These are phyloP conservation scores for Ommatoiulus sabulosus DNA, from an alignment of 2,888 invertebrate genomes.

Conservation along the genomic window DNA sequence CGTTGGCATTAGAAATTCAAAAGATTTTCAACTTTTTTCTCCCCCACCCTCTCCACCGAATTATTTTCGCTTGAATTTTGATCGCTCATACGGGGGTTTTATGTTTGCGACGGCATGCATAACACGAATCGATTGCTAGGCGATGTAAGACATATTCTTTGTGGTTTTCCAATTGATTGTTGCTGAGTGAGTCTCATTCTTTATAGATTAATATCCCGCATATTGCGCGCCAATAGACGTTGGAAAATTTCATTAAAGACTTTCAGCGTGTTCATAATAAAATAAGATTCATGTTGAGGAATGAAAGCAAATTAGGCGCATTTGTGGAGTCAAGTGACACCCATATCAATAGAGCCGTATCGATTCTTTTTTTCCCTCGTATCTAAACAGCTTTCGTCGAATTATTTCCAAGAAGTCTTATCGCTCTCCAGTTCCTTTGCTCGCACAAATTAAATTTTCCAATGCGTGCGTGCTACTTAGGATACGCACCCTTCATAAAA, in stretches of 20 bases:
- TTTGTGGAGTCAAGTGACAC: slow-evolving; percentile 45
- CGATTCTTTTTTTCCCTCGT: slow-evolving; percentile 21
- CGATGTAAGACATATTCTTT: slow-evolving; percentile 46
- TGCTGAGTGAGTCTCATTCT: slow-evolving; percentile 48
- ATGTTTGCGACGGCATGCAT: slow-evolving; percentile 41
- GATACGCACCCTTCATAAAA: neutral
- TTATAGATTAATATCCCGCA: slow-evolving; percentile 44
- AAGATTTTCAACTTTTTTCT: slow-evolving; percentile 5
- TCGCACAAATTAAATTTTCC: slow-evolving; percentile 26
- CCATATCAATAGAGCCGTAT: slow-evolving; percentile 42
- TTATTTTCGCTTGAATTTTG: slow-evolving; percentile 43
- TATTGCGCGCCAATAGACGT: slow-evolving; percentile 30
- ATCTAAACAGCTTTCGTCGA: slow-evolving; percentile 18
- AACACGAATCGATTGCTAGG: slow-evolving; percentile 36
- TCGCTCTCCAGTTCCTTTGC: neutral
- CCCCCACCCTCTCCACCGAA: neutral
- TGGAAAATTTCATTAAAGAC: slow-evolving; percentile 47
- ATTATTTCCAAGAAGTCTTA: slow-evolving; percentile 15
- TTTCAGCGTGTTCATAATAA: slow-evolving; percentile 47
- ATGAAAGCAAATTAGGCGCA: slow-evolving; percentile 48
- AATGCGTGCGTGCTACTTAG: slow-evolving; percentile 4
- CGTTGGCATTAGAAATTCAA: slow-evolving; percentile 32
- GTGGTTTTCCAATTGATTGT: slow-evolving; percentile 45
- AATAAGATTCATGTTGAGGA: slow-evolving; percentile 48
- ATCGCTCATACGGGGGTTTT: slow-evolving; percentile 2